These are phyloP conservation scores for Cinclus cinclus DNA, from an alignment of 2,113 vertebrate genomes.

Conservation along the genomic window DNA sequence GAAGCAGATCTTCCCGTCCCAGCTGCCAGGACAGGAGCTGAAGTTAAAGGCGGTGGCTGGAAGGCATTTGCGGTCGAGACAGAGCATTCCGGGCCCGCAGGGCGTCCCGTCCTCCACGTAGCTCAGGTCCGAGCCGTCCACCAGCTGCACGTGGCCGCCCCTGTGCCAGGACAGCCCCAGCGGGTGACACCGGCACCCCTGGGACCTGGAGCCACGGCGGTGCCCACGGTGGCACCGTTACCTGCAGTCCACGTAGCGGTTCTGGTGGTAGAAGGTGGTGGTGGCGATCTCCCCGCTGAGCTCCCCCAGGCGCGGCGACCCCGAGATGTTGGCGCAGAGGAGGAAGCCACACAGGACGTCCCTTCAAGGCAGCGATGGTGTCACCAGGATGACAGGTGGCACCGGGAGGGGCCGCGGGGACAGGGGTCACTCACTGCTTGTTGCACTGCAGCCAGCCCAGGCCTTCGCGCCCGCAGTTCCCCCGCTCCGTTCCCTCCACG, in stretches of 20 bases:
- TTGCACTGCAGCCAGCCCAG: constrained; percentile 91
- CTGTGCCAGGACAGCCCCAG: constrained; percentile 32
- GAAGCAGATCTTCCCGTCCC: constrained; percentile 83
- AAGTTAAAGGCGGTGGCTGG: constrained; percentile 89
- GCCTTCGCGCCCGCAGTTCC: constrained; percentile 88
- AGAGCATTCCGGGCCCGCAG: constrained; percentile 95
- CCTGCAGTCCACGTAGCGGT: constrained; percentile 94
- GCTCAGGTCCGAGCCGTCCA: constrained; percentile 90
- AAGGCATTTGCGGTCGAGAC: constrained; percentile 90
- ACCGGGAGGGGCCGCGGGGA: accelerated
- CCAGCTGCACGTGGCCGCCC: constrained; percentile 89
- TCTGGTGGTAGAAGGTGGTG: constrained; percentile 92
- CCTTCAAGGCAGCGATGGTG: constrained; percentile 59
- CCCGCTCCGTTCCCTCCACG: constrained; percentile 91
- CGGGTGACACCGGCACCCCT: accelerated
- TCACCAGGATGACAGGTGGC: neutral
- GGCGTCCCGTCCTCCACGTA: constrained; percentile 93
- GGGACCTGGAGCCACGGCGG: accelerated
- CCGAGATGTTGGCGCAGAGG: constrained; percentile 89
- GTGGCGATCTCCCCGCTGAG: constrained; percentile 90
- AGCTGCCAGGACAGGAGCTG: constrained; percentile 86
- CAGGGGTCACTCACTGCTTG: constrained; percentile 84
- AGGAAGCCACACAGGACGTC: constrained; percentile 94
- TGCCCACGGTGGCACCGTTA: neutral
- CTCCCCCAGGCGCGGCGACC: constrained; percentile 84